A percentile compares a stretch with the other conserved stretches of the same genome.
These are phyloP conservation scores for Phacellophora camtschatica DNA, from an alignment of 30 jellyfish, hydroid and myxozoan species.

Conservation along the genomic window DNA sequence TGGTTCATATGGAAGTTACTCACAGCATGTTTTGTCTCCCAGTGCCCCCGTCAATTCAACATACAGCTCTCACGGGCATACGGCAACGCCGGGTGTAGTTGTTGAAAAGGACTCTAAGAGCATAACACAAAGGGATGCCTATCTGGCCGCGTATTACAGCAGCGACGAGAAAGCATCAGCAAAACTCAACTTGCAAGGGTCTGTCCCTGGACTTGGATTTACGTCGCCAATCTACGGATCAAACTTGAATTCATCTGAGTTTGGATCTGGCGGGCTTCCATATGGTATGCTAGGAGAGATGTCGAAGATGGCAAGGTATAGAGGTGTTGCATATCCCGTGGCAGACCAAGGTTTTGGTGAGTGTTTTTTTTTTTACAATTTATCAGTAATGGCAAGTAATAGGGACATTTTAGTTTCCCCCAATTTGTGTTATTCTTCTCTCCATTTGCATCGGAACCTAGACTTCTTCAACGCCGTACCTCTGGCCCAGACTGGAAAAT, in stretches of 20 bases:
- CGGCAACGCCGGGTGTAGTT: slow-evolving; percentile 31
- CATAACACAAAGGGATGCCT: slow-evolving; percentile 46
- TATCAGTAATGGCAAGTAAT: no score
- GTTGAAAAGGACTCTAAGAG: slow-evolving; percentile 56
- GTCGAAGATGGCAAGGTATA: slow-evolving; percentile 66
- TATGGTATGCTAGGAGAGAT: slow-evolving; percentile 70
- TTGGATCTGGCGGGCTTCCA: slow-evolving; percentile 42
- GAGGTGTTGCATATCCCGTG: slow-evolving; percentile 66
- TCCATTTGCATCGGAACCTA: no score
- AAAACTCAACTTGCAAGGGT: slow-evolving; percentile 43
- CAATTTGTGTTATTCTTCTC: no score
- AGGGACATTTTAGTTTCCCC: no score
- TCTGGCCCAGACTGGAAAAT: no score
- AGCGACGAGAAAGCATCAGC: slow-evolving; percentile 57
- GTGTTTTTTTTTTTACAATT: no score
- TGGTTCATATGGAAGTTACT: slow-evolving; percentile 55
- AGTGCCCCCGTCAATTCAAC: slow-evolving; percentile 28
- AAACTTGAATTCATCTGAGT: slow-evolving; percentile 36
- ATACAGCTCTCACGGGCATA: slow-evolving; percentile 52
- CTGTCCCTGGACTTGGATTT: slow-evolving; percentile 53
- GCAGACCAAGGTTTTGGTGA: slow-evolving; percentile 67
- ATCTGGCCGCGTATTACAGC: slow-evolving; percentile 45
- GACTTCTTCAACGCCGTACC: no score
- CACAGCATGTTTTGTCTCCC: slow-evolving; percentile 65
- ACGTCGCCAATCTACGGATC: slow-evolving; percentile 63